Base-by-base conservation (phyloP, 2,888 invertebrate species). In the Entomobrya multifasciata region DNA sequence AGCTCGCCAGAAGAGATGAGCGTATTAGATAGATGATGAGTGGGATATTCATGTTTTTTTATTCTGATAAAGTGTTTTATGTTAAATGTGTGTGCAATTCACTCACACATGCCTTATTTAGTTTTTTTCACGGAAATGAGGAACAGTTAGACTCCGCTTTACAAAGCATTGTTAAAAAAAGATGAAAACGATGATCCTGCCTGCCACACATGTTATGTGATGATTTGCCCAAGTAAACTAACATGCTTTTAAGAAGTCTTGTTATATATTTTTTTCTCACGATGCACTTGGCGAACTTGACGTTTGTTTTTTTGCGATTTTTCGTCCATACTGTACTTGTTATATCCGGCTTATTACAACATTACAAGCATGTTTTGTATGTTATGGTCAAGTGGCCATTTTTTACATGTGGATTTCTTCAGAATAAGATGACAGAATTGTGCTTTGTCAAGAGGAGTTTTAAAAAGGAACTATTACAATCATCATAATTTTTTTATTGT, bases 71-170 rank as follows among this genome's bases (percentile, higher is more conserved):
- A 57, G 4, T 57, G 8, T 10, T 25, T 57, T 22, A 25, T 57
- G 49, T 57, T 11, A n/a, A 25, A 60, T 60, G 60, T 30, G 60
- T 30, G 13, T 60, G 60, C 25, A n/a, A 2, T 30, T 20, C 15
- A 11, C 3, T 22, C 25, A 22, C 13, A n/a, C 13, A n/a, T 77
- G 55, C 44, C 49, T 65, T 62, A 79, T 57, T 79, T 62, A 44
- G 79, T 65, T 86, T 86, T n/a, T n/a, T 86, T 65, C 81, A 67
- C 81, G 86, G 86, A 86, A 86, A 81, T 81, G 74, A 65, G 27
- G 36, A 81, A 86, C 86, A 86, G 86, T 86, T 86, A 86, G 67
- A 74, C 72, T 76, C 52, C 55, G 74, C 74, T 67, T 62, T 47
- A n/a, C 15, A 30, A 5, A 65, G 30, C 8, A 20, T 65, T 41